These are phyloP conservation scores for Percopsis omiscomaycus DNA, from an alignment of 2,797 vertebrate genomes.

Conservation along the genomic window DNA sequence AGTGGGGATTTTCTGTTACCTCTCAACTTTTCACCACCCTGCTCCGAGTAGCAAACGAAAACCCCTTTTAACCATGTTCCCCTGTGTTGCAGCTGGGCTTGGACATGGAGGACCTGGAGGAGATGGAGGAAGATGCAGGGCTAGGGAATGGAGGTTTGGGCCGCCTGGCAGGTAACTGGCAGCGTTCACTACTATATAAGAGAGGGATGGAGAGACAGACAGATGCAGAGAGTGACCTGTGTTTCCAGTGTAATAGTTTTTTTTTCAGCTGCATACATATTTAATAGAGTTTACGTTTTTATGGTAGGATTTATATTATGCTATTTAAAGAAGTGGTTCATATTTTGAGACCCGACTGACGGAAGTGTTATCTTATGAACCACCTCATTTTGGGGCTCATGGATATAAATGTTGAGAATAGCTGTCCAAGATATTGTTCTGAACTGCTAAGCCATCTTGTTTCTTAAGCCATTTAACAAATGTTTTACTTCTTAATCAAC, in stretches of 20 bases:
- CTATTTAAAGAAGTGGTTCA: too few relatives aligned
- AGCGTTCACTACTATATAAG: not conserved
- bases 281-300: too few relatives aligned
- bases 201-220: not conserved
- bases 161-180: conserved; percentile 87
- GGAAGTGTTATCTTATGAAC: not conserved
- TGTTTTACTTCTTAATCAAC: not conserved
- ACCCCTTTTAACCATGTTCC: not conserved
- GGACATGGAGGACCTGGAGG: conserved; percentile 97
- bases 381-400: not conserved
- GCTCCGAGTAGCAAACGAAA: too few relatives aligned
- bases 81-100: conserved; percentile 83
- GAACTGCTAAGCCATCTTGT: not conserved
- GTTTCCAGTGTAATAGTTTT: too few relatives aligned
- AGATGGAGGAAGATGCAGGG: conserved; percentile 95
- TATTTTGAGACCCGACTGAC: too few relatives aligned
- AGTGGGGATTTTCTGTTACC: too few relatives aligned
- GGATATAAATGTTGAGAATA: too few relatives aligned
- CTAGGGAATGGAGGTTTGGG: conserved; percentile 96
- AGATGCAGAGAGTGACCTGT: not conserved
- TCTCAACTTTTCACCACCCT: too few relatives aligned
- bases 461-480: not conserved
- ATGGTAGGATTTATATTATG: too few relatives aligned
- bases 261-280: too few relatives aligned
- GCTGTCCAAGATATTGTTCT: too few relatives aligned